A percentile compares a stretch with the other conserved stretches of the same genome.
These are phyloP conservation scores for Xerus rutilus DNA, from an alignment of 2,797 vertebrate species.

Conservation along the genomic window DNA sequence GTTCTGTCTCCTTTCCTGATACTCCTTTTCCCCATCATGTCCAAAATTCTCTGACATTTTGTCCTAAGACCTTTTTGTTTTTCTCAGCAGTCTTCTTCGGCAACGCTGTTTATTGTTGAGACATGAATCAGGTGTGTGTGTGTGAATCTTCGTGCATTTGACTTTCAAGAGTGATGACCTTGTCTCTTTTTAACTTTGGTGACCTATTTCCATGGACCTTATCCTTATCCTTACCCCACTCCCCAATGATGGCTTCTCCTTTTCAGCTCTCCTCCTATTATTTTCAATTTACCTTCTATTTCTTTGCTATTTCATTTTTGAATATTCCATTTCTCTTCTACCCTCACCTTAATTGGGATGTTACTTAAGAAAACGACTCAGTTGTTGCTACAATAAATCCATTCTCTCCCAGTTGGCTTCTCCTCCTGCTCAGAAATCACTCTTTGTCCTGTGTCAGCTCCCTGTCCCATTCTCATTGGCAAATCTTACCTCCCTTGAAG, in stretches of 20 bases:
- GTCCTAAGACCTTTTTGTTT: background rate
- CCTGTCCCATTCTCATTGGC: background rate
- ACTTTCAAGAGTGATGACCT: background rate
- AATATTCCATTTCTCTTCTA: background rate
- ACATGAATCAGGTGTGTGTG: background rate
- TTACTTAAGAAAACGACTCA: conserved; percentile 2
- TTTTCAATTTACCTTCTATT: background rate
- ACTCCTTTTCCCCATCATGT: background rate
- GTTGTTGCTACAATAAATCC: background rate
- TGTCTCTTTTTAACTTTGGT: background rate
- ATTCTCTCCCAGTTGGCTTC: background rate
- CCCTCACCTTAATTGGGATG: background rate
- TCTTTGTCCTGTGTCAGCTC: background rate
- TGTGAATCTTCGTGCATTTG: background rate
- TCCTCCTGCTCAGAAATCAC: background rate
- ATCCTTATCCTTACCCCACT: background rate
- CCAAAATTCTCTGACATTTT: background rate
- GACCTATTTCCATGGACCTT: background rate
- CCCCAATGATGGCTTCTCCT: background rate
- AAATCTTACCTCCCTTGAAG: background rate
- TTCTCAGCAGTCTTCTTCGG: background rate
- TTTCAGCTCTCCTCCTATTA: background rate
- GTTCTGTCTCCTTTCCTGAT: background rate
- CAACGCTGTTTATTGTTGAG: background rate
- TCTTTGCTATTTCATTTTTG: background rate